Conservation (phyloP, 2,797 vertebrate genomes). For the Prionace glauca region DNA sequence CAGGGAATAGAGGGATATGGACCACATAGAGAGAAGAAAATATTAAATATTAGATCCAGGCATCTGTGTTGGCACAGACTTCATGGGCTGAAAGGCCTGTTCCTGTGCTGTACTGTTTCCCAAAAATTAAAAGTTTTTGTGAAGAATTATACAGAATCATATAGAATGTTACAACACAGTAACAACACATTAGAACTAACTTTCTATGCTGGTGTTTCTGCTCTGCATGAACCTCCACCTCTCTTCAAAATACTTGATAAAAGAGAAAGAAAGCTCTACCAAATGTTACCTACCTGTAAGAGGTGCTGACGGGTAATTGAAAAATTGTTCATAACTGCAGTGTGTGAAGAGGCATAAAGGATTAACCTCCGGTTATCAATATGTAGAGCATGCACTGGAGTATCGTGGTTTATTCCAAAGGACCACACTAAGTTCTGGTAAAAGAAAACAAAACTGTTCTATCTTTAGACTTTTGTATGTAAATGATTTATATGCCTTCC, state of each 20-base stretch:
- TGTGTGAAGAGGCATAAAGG: conserved; percentile 67
- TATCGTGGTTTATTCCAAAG: conserved; percentile 69
- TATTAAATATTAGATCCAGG: no score
- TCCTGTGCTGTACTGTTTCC: not conserved
- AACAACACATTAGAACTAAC: not conserved
- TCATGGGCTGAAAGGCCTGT: no score
- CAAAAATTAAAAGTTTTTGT: not conserved
- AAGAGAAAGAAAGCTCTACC: not conserved
- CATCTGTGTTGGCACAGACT: no score
- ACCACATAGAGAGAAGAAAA: no score
- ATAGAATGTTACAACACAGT: not conserved
- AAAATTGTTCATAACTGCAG: conserved; percentile 68
- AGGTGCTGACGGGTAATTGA: conserved; percentile 62
- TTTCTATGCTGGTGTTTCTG: not conserved
- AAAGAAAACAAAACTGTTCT: conserved; percentile 31
- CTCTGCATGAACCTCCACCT: not conserved
- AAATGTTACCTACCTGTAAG: conserved; percentile 65
- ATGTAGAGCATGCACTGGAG: conserved; percentile 71
- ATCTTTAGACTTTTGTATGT: not conserved
- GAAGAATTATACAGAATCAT: not conserved
- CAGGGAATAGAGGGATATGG: no score
- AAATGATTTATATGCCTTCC: not conserved
- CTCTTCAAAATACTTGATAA: not conserved
- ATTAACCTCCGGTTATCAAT: conserved; percentile 64
- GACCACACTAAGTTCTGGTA: conserved; percentile 71